Conservation (phyloP, 2,888 invertebrate species). For the Sipunculus nudus region DNA sequence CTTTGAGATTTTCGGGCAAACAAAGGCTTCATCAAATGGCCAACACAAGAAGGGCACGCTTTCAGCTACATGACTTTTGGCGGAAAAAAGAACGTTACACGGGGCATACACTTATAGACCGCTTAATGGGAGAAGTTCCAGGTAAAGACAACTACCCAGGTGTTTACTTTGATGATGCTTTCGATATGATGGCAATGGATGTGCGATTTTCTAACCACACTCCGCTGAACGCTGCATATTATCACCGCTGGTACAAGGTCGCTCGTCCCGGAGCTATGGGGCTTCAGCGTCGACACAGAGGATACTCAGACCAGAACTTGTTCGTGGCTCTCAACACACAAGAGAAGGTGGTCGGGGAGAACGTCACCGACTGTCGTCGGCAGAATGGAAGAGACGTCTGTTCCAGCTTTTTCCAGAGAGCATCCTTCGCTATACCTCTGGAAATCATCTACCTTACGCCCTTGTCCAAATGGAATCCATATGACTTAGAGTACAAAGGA, state of each 20-base stretch:
- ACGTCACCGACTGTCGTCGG: too few species aligned
- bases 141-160: slow-evolving; percentile 11
- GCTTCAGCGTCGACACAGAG: slow-evolving; percentile 6
- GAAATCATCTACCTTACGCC: slow-evolving; percentile 52
- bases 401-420: slow-evolving; percentile 21
- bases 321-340: slow-evolving; percentile 48
- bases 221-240: slow-evolving; percentile 45
- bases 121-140: too few species aligned
- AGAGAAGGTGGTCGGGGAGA: slow-evolving; percentile 36
- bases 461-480: slow-evolving; percentile 50
- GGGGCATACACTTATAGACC: too few species aligned
- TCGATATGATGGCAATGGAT: not conserved
- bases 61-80: too few species aligned
- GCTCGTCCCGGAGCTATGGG: slow-evolving; percentile 20
- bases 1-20: not conserved
- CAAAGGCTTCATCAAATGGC: not conserved
- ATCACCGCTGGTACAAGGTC: slow-evolving; percentile 40
- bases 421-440: slow-evolving; percentile 48
- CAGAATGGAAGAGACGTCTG: not conserved
- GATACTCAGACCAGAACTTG: slow-evolving; percentile 26
- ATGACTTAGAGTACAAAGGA: slow-evolving; percentile 35
- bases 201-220: too few species aligned
- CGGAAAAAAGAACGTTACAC: too few species aligned
- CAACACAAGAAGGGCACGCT: not conserved
- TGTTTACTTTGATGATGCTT: not conserved